These are phyloP conservation scores for Irena cyanogastra DNA, from an alignment of 2,113 vertebrate species.

Conservation along the genomic window DNA sequence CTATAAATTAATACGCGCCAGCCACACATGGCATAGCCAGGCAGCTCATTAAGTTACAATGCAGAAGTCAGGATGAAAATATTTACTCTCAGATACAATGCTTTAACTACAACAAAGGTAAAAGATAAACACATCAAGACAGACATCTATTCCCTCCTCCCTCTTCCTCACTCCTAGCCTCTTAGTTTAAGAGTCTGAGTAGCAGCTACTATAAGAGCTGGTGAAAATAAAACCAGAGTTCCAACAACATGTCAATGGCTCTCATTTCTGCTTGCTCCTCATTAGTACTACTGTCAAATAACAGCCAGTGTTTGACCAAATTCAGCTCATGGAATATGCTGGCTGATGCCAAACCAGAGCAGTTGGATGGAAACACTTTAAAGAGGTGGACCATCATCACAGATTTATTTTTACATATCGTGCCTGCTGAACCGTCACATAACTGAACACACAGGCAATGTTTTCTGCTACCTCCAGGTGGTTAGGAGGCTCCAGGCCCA, in stretches of 20 bases:
- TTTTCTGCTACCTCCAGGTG: conserved; percentile 50
- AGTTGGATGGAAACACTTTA: conserved; percentile 46
- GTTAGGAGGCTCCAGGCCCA: not conserved
- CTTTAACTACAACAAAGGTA: not conserved
- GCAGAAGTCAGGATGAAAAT: not conserved
- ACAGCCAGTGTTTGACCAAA: conserved; percentile 39
- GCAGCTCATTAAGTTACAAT: not conserved
- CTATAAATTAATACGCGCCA: not conserved
- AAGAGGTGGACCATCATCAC: conserved; percentile 31
- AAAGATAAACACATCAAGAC: not conserved
- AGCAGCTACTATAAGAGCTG: not conserved
- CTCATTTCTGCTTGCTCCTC: conserved; percentile 35
- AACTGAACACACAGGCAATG: conserved; percentile 22
- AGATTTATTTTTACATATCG: conserved; percentile 48
- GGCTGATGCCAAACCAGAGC: conserved; percentile 15
- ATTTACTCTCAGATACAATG: not conserved
- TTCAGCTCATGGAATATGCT: conserved; percentile 43
- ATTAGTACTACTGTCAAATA: conserved; percentile 44
- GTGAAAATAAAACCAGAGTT: conserved; percentile 15
- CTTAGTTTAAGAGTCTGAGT: not conserved
- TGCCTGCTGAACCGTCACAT: conserved; percentile 19
- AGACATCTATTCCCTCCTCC: not conserved
- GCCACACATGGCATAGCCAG: not conserved
- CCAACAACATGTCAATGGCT: conserved; percentile 32
- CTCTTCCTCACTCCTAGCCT: not conserved